Evolutionary conservation across 2,797 vertebrate species (phyloP).

Genomic region (Squalus acanthias): DNA sequence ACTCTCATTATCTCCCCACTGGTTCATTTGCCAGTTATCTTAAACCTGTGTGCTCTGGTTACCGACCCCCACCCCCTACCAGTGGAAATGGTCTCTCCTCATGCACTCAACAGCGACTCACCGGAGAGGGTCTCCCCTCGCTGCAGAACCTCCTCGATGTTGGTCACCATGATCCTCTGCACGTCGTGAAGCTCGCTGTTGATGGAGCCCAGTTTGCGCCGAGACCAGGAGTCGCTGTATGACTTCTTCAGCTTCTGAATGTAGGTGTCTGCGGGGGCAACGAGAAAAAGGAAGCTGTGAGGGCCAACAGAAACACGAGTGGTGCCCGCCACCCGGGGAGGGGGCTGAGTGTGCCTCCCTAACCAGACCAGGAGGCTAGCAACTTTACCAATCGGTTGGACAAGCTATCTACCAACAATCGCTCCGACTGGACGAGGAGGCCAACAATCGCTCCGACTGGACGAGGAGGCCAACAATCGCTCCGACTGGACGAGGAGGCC

Average conservation of each 20-base stretch:
- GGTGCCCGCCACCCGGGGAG: neutral
- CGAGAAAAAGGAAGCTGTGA: neutral
- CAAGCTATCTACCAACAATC: too few species aligned
- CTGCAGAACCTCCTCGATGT: constrained; percentile 46
- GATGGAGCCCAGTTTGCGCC: constrained; percentile 42
- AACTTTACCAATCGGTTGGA: neutral
- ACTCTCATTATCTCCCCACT: too few species aligned
- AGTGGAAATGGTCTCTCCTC: too few species aligned
- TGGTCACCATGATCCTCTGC: constrained; percentile 46
- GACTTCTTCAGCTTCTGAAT: constrained; percentile 47
- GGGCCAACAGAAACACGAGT: neutral
- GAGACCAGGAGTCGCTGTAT: constrained; percentile 44
- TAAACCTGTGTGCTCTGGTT: neutral
- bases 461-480: too few species aligned
- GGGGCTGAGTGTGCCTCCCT: fast-evolving
- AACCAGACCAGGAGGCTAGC: neutral
- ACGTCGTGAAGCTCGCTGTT: constrained; percentile 44
- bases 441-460: too few species aligned
- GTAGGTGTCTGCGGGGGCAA: constrained; percentile 40
- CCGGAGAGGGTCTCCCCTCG: constrained; percentile 44
- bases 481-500: too few species aligned
- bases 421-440: too few species aligned
- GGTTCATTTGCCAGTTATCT: neutral
- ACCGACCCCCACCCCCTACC: too few species aligned
- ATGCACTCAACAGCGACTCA: neutral